phyloP scores from a whole-genome alignment of 2,113 vertebrate genomes.

The Callaeas wilsoni region DNA sequence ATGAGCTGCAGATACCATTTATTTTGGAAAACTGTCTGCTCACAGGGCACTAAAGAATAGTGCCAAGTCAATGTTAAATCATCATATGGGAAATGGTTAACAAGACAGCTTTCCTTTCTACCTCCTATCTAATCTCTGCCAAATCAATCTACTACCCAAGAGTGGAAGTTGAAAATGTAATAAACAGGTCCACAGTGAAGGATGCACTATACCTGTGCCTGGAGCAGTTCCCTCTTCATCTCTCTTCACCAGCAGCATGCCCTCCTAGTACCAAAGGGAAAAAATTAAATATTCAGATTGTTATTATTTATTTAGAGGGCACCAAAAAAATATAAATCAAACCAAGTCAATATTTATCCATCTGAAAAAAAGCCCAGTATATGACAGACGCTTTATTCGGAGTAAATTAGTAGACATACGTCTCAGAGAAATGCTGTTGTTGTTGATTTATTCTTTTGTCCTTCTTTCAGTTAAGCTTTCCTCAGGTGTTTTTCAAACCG shows the following conservation, averaged over 20 bases:
- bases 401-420: constrained; percentile 39
- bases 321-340: constrained; percentile 1
- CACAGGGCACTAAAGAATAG: background rate
- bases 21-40: constrained; percentile 21
- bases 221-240: constrained; percentile 24
- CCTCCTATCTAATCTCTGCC: constrained; percentile 21
- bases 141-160: constrained; percentile 44
- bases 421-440: constrained; percentile 24
- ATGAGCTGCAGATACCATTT: background rate
- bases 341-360: constrained; percentile 58
- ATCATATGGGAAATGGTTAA: constrained; percentile 44
- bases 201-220: background rate
- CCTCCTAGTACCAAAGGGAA: constrained; percentile 15
- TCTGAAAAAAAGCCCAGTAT: constrained; percentile 18
- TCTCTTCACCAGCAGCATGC: background rate
- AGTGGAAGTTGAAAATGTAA: constrained; percentile 31
- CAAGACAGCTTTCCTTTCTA: constrained; percentile 48
- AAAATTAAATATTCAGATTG: constrained; percentile 56
- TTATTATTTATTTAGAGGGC: constrained; percentile 57
- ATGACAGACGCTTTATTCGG: constrained; percentile 15
- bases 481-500: constrained; percentile 39
- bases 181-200: constrained; percentile 5
- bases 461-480: constrained; percentile 42
- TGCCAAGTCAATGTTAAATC: constrained; percentile 44
- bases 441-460: constrained; percentile 58